Evolutionary conservation across 2,797 vertebrate species (phyloP).

Genomic region (Alcedo quadribrachys): DNA sequence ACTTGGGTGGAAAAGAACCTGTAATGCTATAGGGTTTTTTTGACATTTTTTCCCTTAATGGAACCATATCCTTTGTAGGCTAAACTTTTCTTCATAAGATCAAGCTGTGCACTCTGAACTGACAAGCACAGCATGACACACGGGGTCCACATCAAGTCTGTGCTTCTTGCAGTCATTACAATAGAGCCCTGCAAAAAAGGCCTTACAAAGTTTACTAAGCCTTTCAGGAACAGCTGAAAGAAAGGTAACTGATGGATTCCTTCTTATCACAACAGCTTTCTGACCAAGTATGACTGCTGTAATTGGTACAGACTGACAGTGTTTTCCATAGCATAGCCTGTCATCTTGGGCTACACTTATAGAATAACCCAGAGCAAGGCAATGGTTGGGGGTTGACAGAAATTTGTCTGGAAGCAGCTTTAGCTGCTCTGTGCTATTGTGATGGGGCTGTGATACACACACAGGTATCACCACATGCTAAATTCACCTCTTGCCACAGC

Average conservation of each 20-base stretch:
- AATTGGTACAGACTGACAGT: background rate
- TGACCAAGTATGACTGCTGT: background rate
- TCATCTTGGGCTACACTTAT: background rate
- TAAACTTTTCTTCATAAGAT: background rate
- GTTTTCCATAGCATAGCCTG: background rate
- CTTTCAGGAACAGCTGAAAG: background rate
- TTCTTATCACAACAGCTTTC: background rate
- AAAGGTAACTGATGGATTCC: background rate
- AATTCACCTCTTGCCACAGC: background rate
- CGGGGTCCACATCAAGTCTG: rapidly evolving
- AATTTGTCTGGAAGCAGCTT: background rate
- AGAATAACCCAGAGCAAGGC: background rate
- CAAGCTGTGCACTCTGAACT: background rate
- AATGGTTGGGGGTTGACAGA: background rate
- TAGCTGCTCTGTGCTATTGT: background rate
- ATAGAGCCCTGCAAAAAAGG: background rate
- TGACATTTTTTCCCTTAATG: background rate
- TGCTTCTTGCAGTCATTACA: background rate
- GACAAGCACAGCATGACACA: background rate
- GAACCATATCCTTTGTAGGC: background rate
- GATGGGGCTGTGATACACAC: background rate
- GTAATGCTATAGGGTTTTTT: rapidly evolving
- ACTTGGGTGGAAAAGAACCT: background rate
- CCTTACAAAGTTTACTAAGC: background rate
- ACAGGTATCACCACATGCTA: background rate